Conservation (phyloP, 2,797 vertebrate genomes). For the Onychomys torridus region DNA sequence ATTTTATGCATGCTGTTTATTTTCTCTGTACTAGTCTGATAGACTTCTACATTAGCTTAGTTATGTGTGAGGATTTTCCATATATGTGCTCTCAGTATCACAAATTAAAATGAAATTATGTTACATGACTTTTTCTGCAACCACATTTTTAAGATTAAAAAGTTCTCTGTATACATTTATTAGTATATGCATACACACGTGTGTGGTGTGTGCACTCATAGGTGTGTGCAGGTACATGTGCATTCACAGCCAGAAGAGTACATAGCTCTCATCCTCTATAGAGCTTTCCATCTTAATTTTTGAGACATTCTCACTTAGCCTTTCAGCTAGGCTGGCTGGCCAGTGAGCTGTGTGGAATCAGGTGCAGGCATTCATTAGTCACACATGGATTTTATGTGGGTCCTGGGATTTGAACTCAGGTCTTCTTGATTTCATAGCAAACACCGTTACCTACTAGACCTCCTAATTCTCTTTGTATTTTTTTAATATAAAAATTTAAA, state of each 20-base stretch:
- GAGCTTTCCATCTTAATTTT: not conserved
- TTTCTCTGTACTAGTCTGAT: accelerated
- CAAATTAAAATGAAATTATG: not conserved
- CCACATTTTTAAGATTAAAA: not conserved
- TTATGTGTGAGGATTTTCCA: not conserved
- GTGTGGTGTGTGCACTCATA: not conserved
- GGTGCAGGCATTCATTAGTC: not conserved
- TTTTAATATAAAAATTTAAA: not conserved
- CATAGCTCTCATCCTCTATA: no score
- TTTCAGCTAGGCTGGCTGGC: not conserved
- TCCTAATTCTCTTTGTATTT: not conserved
- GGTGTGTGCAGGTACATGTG: not conserved
- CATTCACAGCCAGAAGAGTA: not conserved
- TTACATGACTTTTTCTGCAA: not conserved
- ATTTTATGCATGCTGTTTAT: not conserved
- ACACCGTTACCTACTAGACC: not conserved
- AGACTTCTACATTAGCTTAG: not conserved
- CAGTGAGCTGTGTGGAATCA: not conserved
- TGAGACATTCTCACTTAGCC: not conserved
- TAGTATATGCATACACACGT: not conserved
- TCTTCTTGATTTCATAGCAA: not conserved
- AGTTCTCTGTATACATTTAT: no score
- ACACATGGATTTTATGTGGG: not conserved
- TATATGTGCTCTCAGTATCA: not conserved
- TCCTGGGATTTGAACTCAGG: not conserved